phyloP scores from a whole-genome alignment of 1,140 invertebrate genomes.

The Euwallacea fornicatus region DNA sequence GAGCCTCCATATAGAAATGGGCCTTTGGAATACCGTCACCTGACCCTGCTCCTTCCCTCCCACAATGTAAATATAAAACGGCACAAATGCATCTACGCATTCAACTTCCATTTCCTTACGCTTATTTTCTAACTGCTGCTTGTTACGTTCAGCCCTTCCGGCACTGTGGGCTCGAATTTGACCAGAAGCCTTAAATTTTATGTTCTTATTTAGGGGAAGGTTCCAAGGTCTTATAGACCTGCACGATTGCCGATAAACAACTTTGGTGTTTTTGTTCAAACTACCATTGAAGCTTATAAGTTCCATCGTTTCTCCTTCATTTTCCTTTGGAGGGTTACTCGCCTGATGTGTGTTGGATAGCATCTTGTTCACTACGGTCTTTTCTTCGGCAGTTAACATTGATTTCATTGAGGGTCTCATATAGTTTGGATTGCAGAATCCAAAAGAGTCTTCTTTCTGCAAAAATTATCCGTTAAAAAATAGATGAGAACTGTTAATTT shows the following conservation, averaged over 20 bases:
- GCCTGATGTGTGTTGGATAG: slow-evolving; percentile 21
- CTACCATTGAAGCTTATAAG: slow-evolving; percentile 46
- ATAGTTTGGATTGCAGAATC: slow-evolving; percentile 76
- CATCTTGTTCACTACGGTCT: slow-evolving; percentile 47
- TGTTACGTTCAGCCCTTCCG: slow-evolving; percentile 49
- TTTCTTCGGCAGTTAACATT: slow-evolving; percentile 48
- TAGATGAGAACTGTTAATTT: background rate
- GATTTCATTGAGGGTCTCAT: slow-evolving; percentile 61
- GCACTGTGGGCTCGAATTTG: slow-evolving; percentile 51
- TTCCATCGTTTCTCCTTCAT: slow-evolving; percentile 52
- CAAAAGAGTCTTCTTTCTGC: slow-evolving; percentile 58
- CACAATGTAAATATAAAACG: slow-evolving; percentile 65
- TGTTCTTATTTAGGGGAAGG: slow-evolving; percentile 49
- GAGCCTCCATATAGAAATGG: slow-evolving; percentile 67
- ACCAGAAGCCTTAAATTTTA: slow-evolving; percentile 38
- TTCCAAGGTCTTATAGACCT: slow-evolving; percentile 51
- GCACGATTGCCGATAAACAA: slow-evolving; percentile 43
- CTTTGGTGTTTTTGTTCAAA: slow-evolving; percentile 48
- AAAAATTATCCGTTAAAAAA: background rate
- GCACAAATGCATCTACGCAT: slow-evolving; percentile 54
- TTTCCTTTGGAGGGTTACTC: slow-evolving; percentile 50
- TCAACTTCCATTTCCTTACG: slow-evolving; percentile 6
- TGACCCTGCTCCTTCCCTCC: slow-evolving; percentile 69
- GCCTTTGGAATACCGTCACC: slow-evolving; percentile 67
- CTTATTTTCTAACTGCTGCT: background rate